A percentile compares a stretch with the other conserved stretches of the same genome.
These are phyloP conservation scores for Gadus chalcogrammus DNA, from an alignment of 2,113 vertebrate genomes.

Conservation along the genomic window DNA sequence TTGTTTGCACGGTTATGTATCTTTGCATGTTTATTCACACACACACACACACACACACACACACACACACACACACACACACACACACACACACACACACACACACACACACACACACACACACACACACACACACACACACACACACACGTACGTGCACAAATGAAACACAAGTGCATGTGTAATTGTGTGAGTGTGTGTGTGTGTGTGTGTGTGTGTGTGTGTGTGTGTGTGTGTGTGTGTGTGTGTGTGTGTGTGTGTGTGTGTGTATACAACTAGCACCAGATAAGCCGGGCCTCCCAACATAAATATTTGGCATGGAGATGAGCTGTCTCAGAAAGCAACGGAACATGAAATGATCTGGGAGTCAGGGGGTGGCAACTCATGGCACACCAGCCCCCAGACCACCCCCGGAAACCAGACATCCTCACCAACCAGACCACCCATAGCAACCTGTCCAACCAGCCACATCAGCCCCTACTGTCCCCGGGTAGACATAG, in stretches of 20 bases:
- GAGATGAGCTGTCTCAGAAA: constrained; percentile 68
- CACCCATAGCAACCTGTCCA: too few relatives aligned
- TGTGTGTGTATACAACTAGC: constrained; percentile 32
- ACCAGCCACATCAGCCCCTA: constrained; percentile 21
- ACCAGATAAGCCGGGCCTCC: constrained; percentile 60
- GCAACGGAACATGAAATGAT: constrained; percentile 79
- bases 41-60: not conserved
- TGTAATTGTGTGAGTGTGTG: too few relatives aligned
- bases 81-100: not conserved
- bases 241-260: constrained; percentile 16
- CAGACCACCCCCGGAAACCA: constrained; percentile 23
- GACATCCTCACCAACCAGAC: too few relatives aligned
- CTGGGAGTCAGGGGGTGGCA: constrained; percentile 21
- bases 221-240: not conserved
- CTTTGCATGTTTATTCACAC: too few relatives aligned
- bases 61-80: not conserved
- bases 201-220: too few relatives aligned
- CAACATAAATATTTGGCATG: constrained; percentile 76
- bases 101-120: too few relatives aligned
- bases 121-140: too few relatives aligned
- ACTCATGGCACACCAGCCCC: too few relatives aligned
- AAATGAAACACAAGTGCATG: too few relatives aligned
- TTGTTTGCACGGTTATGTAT: too few relatives aligned
- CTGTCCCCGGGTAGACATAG: too few relatives aligned
- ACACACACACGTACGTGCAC: too few relatives aligned